Evolutionary conservation across 2,113 vertebrate species (phyloP).

Genomic region (Cinclus mexicanus): DNA sequence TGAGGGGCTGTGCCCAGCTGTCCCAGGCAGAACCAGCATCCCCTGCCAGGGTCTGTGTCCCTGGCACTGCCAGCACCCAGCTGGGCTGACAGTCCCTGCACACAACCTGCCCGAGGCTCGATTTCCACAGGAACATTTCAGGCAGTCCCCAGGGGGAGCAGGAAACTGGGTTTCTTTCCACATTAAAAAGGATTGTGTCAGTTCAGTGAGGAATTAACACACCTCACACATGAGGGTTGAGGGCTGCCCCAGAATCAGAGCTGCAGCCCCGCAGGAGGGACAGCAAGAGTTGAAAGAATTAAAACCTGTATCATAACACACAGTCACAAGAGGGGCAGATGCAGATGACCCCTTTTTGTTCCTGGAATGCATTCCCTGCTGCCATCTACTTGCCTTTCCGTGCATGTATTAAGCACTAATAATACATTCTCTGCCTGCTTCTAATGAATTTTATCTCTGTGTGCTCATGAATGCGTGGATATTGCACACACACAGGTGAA

Average conservation of each 20-base stretch:
- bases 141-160: background rate
- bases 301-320: background rate
- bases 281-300: background rate
- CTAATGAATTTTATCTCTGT: background rate
- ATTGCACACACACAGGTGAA: background rate
- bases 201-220: background rate
- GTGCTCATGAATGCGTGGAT: background rate
- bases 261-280: background rate
- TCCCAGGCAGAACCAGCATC: background rate
- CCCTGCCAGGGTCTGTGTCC: fast-evolving
- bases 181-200: fast-evolving
- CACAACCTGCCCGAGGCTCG: background rate
- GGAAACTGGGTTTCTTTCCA: background rate
- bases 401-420: background rate
- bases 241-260: background rate
- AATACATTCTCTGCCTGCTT: background rate
- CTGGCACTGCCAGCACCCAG: fast-evolving
- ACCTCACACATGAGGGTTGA: background rate
- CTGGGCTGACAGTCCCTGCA: background rate
- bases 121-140: background rate
- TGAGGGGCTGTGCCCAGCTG: fast-evolving
- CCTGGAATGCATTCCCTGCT: background rate
- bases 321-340: background rate
- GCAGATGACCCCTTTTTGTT: conserved; percentile 20
- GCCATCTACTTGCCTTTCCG: background rate